Base-by-base conservation (phyloP, 1,140 invertebrate species). In the Caerostris extrusa region DNA sequence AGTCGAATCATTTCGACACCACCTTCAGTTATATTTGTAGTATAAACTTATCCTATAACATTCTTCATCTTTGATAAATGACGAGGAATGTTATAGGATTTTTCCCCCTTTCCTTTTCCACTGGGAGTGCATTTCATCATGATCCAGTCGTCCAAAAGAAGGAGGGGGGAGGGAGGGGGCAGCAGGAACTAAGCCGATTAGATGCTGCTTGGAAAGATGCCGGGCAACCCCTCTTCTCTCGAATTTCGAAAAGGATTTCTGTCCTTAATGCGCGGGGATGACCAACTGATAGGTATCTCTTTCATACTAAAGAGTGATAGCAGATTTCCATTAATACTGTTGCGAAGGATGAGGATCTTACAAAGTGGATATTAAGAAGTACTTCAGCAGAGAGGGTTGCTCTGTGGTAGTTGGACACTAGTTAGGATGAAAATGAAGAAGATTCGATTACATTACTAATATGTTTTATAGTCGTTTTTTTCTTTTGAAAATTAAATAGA, bases 31-130 rank as follows among this genome's bases (percentile, higher is more conserved):
- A 77, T 77, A 77, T 77, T 77, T 77, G 34, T 77, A 77, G 71
- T 34, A 34, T 34, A 77, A 77, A 77, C 71, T 77, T 77, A 77
- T 77, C 71, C 71, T 77, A 77, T 77, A 77, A 77, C 71, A 77
- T 77, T 77, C 71, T 77, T 77, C 71, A 77, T 77, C 71, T 77
- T 53, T 77, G 71, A 77, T 77, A 77, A 77, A 77, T 77, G 71
- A 34, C 34, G 34, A 34, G 34, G 34, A 34, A 34, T 34, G 34
- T 34, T 34, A 34, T 34, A 34, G 34, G 71, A 50, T 77, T 77
- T 77, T 53, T 12, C 34, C 71, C 34, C 71, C 71, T 53, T 12
- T 12, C 8, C 71, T 10, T 34, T 34, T 34, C 19, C n/a, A 19
- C n/a, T n/a, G 69, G 69, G 69, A 77, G 69, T 77, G 10, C 69